Evolutionary conservation across 2,113 vertebrate genomes (phyloP), one percentile per base, ranked within the genome.

Genomic region (Rhinichthys klamathensis): DNA sequence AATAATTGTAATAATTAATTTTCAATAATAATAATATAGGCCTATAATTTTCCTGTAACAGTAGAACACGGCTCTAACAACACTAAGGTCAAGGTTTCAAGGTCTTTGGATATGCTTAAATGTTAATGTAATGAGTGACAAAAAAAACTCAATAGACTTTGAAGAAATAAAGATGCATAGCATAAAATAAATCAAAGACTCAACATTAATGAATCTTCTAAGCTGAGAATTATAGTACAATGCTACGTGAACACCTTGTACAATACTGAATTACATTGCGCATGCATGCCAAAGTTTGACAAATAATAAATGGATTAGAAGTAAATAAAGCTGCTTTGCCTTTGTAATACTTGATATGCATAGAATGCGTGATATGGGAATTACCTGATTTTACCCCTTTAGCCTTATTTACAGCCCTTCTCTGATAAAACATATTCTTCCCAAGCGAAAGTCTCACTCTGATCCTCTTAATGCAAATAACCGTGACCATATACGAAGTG

Each of bases 331-430:
- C 65, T 35, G 30, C 63, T 67, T 67, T 67, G 27, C 65, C 16
- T 67, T 67, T 69, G 30, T 41, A 23, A 11, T n/a, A n/a, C 91
- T 1, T 92, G 92, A 38, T 3, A 84, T 23, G 87, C 87, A 27
- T 80, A 94, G 83, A 35, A 94, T 13, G 91, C 93, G 30, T 93
- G 92, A 82, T 90, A 90, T 0, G 93, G 94, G 21, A 91, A 92
- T 11, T 85, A 92, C 84, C 82, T 94, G 32, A 93, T 94, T 89
- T 93, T 87, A 87, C 93, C 93, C 67, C 90, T 94, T 92, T 92
- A 85, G 63, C 93, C 92, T 88, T 94, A 94, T 88, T 94, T 93
- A 44, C 93, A 93, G 13, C 92, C 92, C 6, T 93, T 93, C 78
- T 94, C 95, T 90, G 94, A 93, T 92, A 93, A 88, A 92, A 91